Percentiles rank a stretch among this genome's conserved stretches.
phyloP scores from a whole-genome alignment of 2,797 vertebrate species.

The Enteromius thamalakanensis region DNA sequence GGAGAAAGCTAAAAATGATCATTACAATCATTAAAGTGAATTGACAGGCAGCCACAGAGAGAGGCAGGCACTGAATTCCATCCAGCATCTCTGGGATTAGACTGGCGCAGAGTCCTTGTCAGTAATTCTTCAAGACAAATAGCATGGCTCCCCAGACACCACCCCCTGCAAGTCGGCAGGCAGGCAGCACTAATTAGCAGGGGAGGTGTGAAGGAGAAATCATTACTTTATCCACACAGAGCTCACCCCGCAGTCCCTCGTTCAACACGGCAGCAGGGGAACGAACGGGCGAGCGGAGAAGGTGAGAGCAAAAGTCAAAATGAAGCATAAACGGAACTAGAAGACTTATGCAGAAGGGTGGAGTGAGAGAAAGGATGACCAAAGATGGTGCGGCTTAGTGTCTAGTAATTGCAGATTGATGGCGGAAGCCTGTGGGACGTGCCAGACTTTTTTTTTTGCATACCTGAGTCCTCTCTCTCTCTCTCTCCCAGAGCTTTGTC shows the following conservation, averaged over 20 bases:
- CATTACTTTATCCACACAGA: conserved; percentile 78
- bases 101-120: conserved; percentile 69
- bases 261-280: background rate
- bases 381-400: background rate
- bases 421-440: conserved; percentile 65
- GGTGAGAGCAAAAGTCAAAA: conserved; percentile 21
- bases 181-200: conserved; percentile 78
- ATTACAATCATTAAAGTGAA: conserved; percentile 75
- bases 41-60: conserved; percentile 72
- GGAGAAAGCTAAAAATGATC: conserved; percentile 71
- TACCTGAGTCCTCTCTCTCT: conserved; percentile 45
- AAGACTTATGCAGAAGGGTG: background rate
- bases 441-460: conserved; percentile 59
- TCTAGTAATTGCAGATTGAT: conserved; percentile 75
- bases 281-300: background rate
- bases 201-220: conserved; percentile 81
- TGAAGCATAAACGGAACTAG: conserved; percentile 16
- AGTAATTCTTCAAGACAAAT: conserved; percentile 79
- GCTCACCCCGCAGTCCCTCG: conserved; percentile 64
- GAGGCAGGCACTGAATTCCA: conserved; percentile 69
- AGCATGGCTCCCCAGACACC: conserved; percentile 72
- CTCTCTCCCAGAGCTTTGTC: conserved; percentile 58
- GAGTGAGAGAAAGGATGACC: conserved; percentile 2
- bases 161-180: conserved; percentile 71
- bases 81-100: conserved; percentile 71